Evolutionary conservation across 2,888 invertebrate genomes (phyloP).

Genomic region (Zhuqinia jingwanae): DNA sequence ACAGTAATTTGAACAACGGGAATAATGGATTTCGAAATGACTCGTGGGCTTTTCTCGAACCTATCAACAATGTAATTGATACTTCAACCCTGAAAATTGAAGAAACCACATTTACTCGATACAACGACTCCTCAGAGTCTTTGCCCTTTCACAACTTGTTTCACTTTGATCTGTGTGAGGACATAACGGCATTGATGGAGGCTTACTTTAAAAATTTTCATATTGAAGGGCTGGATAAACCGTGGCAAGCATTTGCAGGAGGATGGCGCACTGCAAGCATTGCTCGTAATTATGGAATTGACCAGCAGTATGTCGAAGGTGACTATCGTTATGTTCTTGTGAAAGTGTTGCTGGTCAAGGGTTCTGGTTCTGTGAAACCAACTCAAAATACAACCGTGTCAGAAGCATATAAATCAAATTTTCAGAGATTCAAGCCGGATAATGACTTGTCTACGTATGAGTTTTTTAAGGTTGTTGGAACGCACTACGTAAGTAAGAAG

Average conservation of each 20-base stretch:
- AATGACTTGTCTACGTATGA: slow-evolving; percentile 66
- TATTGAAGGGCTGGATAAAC: slow-evolving; percentile 90
- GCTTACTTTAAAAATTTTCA: slow-evolving; percentile 93
- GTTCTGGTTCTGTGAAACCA: slow-evolving; percentile 86
- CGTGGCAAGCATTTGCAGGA: slow-evolving; percentile 91
- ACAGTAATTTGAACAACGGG: slow-evolving; percentile 19
- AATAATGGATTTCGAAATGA: slow-evolving; percentile 85
- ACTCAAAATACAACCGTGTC: slow-evolving; percentile 82
- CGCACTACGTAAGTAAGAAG: slow-evolving; percentile 71
- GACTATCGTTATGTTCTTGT: slow-evolving; percentile 90
- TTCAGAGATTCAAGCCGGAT: slow-evolving; percentile 51
- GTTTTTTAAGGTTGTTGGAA: slow-evolving; percentile 73
- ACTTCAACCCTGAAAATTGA: slow-evolving; percentile 63
- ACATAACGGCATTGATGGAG: slow-evolving; percentile 89
- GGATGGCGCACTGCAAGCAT: slow-evolving; percentile 91
- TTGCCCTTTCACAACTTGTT: slow-evolving; percentile 84
- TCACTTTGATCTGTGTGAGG: slow-evolving; percentile 96
- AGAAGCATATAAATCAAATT: neutral
- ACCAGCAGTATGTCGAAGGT: slow-evolving; percentile 86
- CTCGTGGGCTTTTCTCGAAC: slow-evolving; percentile 88
- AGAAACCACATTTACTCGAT: slow-evolving; percentile 43
- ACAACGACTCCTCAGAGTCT: slow-evolving; percentile 33
- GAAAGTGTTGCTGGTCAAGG: slow-evolving; percentile 82
- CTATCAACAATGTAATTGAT: slow-evolving; percentile 86
- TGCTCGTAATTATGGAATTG: slow-evolving; percentile 85